Evolutionary conservation across 2,797 vertebrate species (phyloP).

Genomic region (Gallinago stenura): DNA sequence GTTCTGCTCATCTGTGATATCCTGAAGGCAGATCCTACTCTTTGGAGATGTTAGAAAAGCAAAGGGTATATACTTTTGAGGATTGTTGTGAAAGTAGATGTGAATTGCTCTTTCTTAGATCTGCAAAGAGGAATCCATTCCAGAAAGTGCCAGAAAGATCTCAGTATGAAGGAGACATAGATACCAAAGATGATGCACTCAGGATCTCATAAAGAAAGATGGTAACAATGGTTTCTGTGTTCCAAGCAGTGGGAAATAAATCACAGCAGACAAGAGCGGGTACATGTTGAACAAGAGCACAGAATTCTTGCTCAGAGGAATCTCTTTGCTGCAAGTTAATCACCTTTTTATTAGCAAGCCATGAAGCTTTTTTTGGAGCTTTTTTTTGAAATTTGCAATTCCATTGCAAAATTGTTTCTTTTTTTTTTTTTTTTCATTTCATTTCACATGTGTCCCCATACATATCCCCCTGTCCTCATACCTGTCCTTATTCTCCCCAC

Average conservation of each 20-base stretch:
- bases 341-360: not conserved
- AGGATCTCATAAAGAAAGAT: not conserved
- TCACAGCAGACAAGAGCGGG: not conserved
- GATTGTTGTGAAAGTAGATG: not conserved
- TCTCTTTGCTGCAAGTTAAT: not conserved
- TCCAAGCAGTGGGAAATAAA: not conserved
- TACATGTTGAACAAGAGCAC: not conserved
- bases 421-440: no score
- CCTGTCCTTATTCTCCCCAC: no score
- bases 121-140: not conserved
- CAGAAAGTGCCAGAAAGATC: not conserved
- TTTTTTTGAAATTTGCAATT: not conserved
- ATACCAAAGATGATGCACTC: not conserved
- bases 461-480: no score
- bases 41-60: not conserved
- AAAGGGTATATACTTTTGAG: not conserved
- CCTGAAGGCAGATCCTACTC: not conserved
- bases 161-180: not conserved
- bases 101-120: not conserved
- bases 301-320: not conserved
- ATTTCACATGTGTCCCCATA: no score
- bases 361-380: not conserved
- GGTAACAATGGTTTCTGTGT: not conserved
- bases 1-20: not conserved
- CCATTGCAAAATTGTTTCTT: no score